Evolutionary conservation across 1,140 invertebrate species (phyloP), one percentile per base, ranked within the genome.

Genomic region (Antheraea mylitta): DNA sequence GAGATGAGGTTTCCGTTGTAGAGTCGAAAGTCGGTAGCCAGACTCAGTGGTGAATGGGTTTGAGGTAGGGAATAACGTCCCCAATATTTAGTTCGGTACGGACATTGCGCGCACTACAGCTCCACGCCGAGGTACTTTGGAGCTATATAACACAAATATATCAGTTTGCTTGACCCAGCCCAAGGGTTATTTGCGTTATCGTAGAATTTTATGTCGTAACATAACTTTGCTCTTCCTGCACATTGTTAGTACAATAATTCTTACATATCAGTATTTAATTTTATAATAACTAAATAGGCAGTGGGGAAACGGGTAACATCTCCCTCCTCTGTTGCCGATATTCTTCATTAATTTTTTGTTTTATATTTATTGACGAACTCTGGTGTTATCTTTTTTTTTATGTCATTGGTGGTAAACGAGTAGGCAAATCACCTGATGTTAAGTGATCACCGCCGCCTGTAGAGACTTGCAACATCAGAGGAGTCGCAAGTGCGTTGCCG

Each of bases 191-290:
- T 67, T 48, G 48, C 45, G n/a, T n/a, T 60, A 53, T 61, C 66
- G 64, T 70, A 64, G 72, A 70, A 73, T 65, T 73, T 73, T 73
- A 70, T 73, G 61, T 66, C 45, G 60, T 58, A 60, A 64, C 22
- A 66, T 69, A 72, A 72, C 48, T 66, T 64, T 62, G 64, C 42
- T 65, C 42, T 42, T 7, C 64, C 48, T 65, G 37, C 64, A 19
- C 18, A 48, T 65, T 42, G 19, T 65, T 42, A 18, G 45, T 53
- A 53, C 45, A 16, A 53, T 65, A 65, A 18, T 65, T 53, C 64
- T 45, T 11, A 53, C 42, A 18, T 63, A 37, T 37, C 18, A 63
- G 7, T n/a, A 63, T 18, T 10, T 36, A 19, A 8, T 13, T n/a
- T 22, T 8, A 61, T 13, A 30, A 42, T 30, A 42, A 3, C 38